Evolutionary conservation across 30 jellyfish, hydroid and myxozoan species (phyloP), one percentile per base, ranked within the genome.

Genomic region (Aurelia sp.): DNA sequence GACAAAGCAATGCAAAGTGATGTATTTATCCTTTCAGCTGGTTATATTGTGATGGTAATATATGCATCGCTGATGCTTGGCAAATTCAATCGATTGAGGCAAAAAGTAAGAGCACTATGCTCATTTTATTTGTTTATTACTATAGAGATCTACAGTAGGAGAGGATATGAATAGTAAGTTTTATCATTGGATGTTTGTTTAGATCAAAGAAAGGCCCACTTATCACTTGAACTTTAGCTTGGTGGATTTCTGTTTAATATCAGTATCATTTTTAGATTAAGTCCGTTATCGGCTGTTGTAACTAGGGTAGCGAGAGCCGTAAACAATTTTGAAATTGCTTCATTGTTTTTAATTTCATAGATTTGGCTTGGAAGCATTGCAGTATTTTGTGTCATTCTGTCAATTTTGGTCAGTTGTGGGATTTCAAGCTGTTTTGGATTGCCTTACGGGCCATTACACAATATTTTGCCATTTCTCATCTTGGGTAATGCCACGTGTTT

Each of bases 31-130:
- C 76, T 76, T 11, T 58, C 87, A 4, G 76, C 76, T 23, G 87
- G 87, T 18, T 76, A 76, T 20, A 59, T 76, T 37, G 62, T 76
- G 21, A 76, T 76, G 75, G 53, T 76, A 33, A 31, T 76, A 6
- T 76, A 76, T 60, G 75, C 76, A 33, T 57, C 87, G 10, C 37
- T 76, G 11, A 76, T 76, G 87, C 87, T 76, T 21, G 87, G 87
- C 19, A 27, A 76, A 76, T 76, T 76, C 66, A 76, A 76, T 40
- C 75, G 87, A 76, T 62, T 76, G 19, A 27, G n/a, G 21, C 33
- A 58, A 50, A 76, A 76, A 44, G 87, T 76, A 11, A 59, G 87
- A 27, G 6, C 55, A 13, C 9, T 37, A 44, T 44, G 0, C 8
- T 44, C 55, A 27, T 44, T 44, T 7, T 44, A 7, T 44, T 44